A percentile compares a stretch with the other conserved stretches of the same genome.
Conservation (phyloP, 2,113 vertebrate genomes). For the Oenanthe melanoleuca region DNA sequence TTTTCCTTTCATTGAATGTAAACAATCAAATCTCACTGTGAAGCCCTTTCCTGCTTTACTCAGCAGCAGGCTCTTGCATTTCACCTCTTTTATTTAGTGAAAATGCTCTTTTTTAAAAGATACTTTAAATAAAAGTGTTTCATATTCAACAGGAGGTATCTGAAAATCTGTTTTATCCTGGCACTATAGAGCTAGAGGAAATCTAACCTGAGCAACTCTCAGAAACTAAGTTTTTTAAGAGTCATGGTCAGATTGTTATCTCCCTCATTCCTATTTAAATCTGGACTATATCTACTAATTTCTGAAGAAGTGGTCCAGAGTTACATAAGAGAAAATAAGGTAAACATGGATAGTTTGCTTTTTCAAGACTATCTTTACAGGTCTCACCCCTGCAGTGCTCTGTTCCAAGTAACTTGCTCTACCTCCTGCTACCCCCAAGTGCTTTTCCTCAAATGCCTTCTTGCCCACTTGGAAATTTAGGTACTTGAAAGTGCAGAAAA, state of each 20-base stretch:
- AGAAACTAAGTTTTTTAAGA: not conserved
- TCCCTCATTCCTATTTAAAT: not conserved
- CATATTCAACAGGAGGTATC: not conserved
- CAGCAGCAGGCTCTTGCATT: conserved; percentile 62
- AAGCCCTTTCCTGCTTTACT: conserved; percentile 80
- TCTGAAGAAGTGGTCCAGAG: not conserved
- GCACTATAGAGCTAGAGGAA: not conserved
- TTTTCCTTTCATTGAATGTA: conserved; percentile 86
- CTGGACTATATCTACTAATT: not conserved
- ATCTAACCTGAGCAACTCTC: not conserved
- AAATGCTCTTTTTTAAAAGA: conserved; percentile 15
- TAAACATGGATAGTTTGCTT: not conserved
- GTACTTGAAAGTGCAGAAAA: not conserved
- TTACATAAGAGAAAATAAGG: not conserved
- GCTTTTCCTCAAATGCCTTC: not conserved
- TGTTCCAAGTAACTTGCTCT: not conserved
- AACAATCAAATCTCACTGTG: conserved; percentile 82
- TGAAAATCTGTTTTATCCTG: not conserved
- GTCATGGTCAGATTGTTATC: not conserved
- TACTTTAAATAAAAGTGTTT: not conserved
- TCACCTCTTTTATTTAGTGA: conserved; percentile 1
- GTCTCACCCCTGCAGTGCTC: not conserved
- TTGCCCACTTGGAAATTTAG: not conserved
- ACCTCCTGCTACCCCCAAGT: not conserved
- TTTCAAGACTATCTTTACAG: not conserved